Base-by-base conservation (phyloP, 2,888 invertebrate species). In the Scotopteryx bipunctaria region DNA sequence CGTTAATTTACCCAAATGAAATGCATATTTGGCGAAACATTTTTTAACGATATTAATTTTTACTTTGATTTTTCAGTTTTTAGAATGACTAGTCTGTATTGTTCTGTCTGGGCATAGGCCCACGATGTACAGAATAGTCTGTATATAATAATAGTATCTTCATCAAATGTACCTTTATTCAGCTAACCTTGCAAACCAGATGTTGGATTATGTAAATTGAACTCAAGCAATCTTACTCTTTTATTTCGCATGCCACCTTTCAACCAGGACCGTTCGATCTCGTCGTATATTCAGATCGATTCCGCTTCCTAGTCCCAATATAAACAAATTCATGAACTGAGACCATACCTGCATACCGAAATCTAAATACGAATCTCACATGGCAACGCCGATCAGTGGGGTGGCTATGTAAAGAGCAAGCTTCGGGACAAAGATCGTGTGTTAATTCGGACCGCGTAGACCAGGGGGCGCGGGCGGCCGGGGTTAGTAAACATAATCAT, bases 401-500 rank as follows among this genome's bases (percentile, higher is more conserved):
- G 58, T 57, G 56, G 67, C 66, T 66, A 61, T 71, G 68, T 70
- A 71, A 69, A 73, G 70, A 71, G 66, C 66, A 59, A 67, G 68
- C 70, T 75, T 71, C 64, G 76, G 83, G 77, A 84, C 83, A 83
- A 84, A 85, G 85, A 83, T 85, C 83, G 83, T 82, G 85, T 83
- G 84, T 86, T 85, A 86, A 86, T 85, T 84, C 81, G 81, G 83
- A 77, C 78, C 78, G 82, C 80, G 80, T 80, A 78, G 83, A 76
- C 71, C 73, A 72, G 75, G 78, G 79, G 78, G 77, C 62, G 71
- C 73, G 78, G 78, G 76, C 65, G 77, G 77, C 71, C 76, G 79
- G 80, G 83, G 81, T 82, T 83, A 79, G 86, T 87, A 87, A 87
- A 87, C 84, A 86, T 85, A 83, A 86, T 86, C 84, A 81, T 82